A percentile compares a stretch with the other conserved stretches of the same genome.
Conservation (phyloP, 2,888 invertebrate species). For the Drosophila helvetica region DNA sequence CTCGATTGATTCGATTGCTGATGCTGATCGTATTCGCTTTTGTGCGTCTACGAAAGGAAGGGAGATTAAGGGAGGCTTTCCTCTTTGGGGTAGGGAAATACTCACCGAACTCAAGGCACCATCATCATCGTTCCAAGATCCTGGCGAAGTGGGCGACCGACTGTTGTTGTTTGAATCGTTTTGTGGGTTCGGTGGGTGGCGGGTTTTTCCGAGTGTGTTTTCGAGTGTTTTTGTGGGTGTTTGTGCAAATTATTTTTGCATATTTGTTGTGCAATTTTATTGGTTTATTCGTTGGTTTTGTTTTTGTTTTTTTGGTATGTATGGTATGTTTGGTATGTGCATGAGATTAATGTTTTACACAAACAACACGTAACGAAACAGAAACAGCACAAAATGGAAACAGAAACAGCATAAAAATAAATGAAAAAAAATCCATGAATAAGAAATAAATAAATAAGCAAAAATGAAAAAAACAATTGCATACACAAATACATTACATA, state of each 20-base stretch:
- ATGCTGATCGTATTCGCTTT: constrained; percentile 78
- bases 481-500: not conserved
- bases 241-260: constrained; percentile 54
- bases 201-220: too few relatives aligned
- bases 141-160: constrained; percentile 83
- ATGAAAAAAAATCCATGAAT: constrained; percentile 32
- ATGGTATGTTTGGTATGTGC: constrained; percentile 59
- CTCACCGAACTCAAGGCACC: constrained; percentile 82
- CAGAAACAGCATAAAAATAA: constrained; percentile 48
- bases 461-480: not conserved
- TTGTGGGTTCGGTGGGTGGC: not conserved
- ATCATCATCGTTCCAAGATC: constrained; percentile 84
- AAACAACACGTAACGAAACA: constrained; percentile 67
- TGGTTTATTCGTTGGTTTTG: constrained; percentile 27
- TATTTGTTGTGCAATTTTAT: constrained; percentile 45
- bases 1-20: constrained; percentile 63
- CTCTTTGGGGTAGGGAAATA: not conserved
- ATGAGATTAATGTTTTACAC: constrained; percentile 71
- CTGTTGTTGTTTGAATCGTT: constrained; percentile 53
- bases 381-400: constrained; percentile 52
- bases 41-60: constrained; percentile 71
- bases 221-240: constrained; percentile 44
- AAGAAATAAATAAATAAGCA: constrained; percentile 13
- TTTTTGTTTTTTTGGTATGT: not conserved
- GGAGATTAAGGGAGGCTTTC: constrained; percentile 1